phyloP scores from a whole-genome alignment of 2,113 vertebrate species.

The Sporophila hypoxantha region DNA sequence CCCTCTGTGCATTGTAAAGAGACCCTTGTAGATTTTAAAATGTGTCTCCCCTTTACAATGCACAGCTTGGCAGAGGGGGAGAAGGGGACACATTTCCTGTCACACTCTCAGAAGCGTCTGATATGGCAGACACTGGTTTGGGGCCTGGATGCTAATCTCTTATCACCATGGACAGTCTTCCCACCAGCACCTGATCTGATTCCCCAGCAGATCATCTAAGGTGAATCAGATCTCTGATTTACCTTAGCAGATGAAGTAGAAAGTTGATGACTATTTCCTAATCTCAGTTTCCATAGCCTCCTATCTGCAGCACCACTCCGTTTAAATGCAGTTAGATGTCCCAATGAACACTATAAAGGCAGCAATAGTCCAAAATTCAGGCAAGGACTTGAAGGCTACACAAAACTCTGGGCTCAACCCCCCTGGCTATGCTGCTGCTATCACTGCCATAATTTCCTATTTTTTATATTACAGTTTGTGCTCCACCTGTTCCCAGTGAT shows the following conservation, averaged over 20 bases:
- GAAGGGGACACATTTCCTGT: background rate
- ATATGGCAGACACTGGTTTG: background rate
- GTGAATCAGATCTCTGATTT: too few species aligned
- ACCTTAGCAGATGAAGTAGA: background rate
- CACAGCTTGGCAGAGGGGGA: background rate
- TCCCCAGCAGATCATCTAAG: too few species aligned
- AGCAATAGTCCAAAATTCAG: background rate
- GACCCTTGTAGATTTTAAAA: conserved; percentile 15
- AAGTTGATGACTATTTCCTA: background rate
- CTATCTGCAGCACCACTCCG: background rate
- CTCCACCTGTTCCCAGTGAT: background rate
- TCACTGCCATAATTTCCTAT: background rate
- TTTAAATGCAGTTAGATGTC: background rate
- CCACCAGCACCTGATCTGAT: background rate
- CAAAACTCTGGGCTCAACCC: background rate
- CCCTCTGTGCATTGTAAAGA: conserved; percentile 12
- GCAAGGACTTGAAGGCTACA: background rate
- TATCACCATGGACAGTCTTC: background rate
- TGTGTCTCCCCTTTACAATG: background rate
- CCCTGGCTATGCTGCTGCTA: background rate
- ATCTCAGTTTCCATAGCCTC: background rate
- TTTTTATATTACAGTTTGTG: background rate
- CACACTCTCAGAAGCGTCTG: background rate
- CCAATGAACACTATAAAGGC: background rate
- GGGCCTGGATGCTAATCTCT: background rate